phyloP scores from a whole-genome alignment of 2,888 invertebrate species.

The Acutogordius australiensis region DNA sequence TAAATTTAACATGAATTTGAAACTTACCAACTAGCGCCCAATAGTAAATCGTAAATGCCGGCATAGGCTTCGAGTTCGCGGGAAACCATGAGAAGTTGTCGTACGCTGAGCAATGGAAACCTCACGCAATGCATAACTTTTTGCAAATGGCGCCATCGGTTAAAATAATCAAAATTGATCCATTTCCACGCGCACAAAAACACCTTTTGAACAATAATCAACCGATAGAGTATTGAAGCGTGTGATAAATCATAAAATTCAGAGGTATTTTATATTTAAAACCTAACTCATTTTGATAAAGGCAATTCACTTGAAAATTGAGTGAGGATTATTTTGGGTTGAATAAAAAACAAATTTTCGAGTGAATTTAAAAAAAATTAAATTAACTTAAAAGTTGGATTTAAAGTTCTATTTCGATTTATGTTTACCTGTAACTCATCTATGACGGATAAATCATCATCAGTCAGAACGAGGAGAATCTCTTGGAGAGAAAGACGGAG shows the following conservation, averaged over 20 bases:
- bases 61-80: neutral
- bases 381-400: too few relatives aligned
- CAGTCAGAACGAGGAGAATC: neutral
- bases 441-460: neutral
- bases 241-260: too few relatives aligned
- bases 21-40: neutral
- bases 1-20: neutral
- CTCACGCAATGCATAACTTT: neutral
- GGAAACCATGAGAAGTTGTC: slow-evolving; percentile 4
- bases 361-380: too few relatives aligned
- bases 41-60: neutral
- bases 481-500: neutral
- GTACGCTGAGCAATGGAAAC: neutral
- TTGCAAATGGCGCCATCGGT: neutral
- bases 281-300: too few relatives aligned
- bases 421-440: too few relatives aligned
- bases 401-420: too few relatives aligned
- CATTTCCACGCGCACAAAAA: neutral
- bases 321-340: too few relatives aligned
- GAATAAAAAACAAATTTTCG: too few relatives aligned
- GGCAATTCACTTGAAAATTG: too few relatives aligned
- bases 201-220: too few relatives aligned
- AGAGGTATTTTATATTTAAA: too few relatives aligned
- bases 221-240: too few relatives aligned
- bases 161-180: neutral